Conservation (phyloP, 1,140 invertebrate genomes). For the Venturia canescens region DNA sequence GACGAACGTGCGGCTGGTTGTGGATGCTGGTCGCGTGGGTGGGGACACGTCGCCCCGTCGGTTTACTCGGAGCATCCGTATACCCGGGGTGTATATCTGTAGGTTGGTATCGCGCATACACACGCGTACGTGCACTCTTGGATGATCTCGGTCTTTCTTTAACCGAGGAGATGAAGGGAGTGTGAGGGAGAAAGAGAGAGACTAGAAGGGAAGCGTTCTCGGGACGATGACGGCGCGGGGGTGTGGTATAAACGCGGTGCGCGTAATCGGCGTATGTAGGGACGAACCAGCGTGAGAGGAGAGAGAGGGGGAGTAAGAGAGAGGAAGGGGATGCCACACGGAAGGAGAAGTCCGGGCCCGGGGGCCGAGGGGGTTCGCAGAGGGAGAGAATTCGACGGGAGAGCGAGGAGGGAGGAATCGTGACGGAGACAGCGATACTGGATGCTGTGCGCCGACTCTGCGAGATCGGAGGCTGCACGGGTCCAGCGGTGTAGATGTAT, state of each 20-base stretch:
- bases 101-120: too few species aligned
- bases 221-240: conserved; percentile 4
- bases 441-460: conserved; percentile 53
- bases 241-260: conserved; percentile 31
- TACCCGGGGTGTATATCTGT: neutral
- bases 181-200: neutral
- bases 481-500: neutral
- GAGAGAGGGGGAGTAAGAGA: neutral
- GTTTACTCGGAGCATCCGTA: neutral
- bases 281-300: neutral
- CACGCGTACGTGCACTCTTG: neutral
- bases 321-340: conserved; percentile 7
- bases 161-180: neutral
- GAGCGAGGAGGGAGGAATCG: conserved; percentile 27
- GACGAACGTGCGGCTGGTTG: too few species aligned
- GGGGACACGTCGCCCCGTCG: too few species aligned
- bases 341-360: neutral
- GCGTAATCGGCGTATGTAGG: conserved; percentile 31
- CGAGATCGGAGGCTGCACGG: conserved; percentile 38
- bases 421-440: conserved; percentile 27
- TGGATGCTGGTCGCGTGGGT: too few species aligned
- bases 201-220: neutral
- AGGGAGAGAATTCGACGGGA: conserved; percentile 21
- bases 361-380: neutral
- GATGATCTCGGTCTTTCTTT: neutral